A percentile compares a stretch with the other conserved stretches of the same genome.
These are phyloP conservation scores for Drosophila sechellia DNA, from an alignment of 1,140 invertebrate species.

Conservation along the genomic window DNA sequence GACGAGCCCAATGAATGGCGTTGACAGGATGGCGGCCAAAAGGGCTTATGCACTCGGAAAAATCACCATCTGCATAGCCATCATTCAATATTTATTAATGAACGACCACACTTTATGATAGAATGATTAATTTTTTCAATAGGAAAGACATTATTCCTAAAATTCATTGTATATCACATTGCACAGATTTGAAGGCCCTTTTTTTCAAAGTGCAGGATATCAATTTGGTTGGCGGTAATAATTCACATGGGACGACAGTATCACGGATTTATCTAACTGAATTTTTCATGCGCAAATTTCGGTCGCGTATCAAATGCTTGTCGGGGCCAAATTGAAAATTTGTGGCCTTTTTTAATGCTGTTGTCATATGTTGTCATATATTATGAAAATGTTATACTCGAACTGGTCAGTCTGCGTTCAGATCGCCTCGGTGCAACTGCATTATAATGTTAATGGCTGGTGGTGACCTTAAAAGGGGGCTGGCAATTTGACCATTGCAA, in stretches of 20 bases:
- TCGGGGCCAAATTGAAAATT: constrained; percentile 42
- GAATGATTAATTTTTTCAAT: too few relatives aligned
- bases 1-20: constrained; percentile 28
- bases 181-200: too few relatives aligned
- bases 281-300: constrained; percentile 50
- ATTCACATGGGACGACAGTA: constrained; percentile 34
- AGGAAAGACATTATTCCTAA: too few relatives aligned
- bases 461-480: constrained; percentile 12
- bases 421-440: constrained; percentile 8
- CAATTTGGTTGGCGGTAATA: constrained; percentile 11
- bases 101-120: neutral
- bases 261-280: constrained; percentile 46
- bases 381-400: constrained; percentile 39
- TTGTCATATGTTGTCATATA: constrained; percentile 45
- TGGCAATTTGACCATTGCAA: neutral
- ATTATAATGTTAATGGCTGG: constrained; percentile 55
- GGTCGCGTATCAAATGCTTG: constrained; percentile 34
- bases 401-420: neutral
- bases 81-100: too few relatives aligned
- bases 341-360: constrained; percentile 40
- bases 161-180: too few relatives aligned
- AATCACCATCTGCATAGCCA: neutral
- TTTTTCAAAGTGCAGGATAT: constrained; percentile 10
- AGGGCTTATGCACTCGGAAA: constrained; percentile 12
- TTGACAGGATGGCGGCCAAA: constrained; percentile 28